Base-by-base conservation (phyloP, 2,888 invertebrate species). In the Philereme transversata region DNA sequence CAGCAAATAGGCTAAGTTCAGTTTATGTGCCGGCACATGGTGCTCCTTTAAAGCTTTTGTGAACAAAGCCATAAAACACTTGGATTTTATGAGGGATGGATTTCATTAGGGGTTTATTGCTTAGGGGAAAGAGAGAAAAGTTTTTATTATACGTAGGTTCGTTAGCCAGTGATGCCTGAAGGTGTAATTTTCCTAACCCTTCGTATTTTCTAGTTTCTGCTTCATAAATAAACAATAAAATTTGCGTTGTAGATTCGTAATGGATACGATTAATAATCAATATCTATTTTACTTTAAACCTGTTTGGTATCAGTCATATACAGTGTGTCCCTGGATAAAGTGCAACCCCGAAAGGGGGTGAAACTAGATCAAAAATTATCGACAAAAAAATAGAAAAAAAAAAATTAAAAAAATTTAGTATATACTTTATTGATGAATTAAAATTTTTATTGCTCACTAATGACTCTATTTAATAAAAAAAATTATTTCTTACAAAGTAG, bases 1-100 rank as follows among this genome's bases (percentile, higher is more conserved):
- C 65, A 33, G 58, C n/a, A 54, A 61, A 65, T 65, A 57, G 59
- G n/a, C 52, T 55, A 57, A 69, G 54, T 57, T 60, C 41, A 38
- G 48, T 54, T 59, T 52, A 55, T 48, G 43, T 49, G 45, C 38
- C 33, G 41, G 38, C 53, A 57, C 54, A 54, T 46, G 43, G 44
- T 8, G 58, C 60, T 47, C 22, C 48, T 50, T 22, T 40, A 45
- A 45, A 57, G 53, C 38, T 36, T 51, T 59, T 59, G 44, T 38
- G 51, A 52, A 51, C 35, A 52, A 51, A 55, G 51, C 51, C 44
- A 51, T 64, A 60, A 63, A 60, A 60, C 56, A 45, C 50, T 54
- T 10, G 40, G 22, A 50, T 55, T 60, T 61, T 61, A 52, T 46
- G 54, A 54, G 51, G 49, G 56, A 59, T 63, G 62, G 48, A 59